Evolutionary conservation across 2,888 invertebrate genomes (phyloP).

Genomic region (Griposia aprilina): DNA sequence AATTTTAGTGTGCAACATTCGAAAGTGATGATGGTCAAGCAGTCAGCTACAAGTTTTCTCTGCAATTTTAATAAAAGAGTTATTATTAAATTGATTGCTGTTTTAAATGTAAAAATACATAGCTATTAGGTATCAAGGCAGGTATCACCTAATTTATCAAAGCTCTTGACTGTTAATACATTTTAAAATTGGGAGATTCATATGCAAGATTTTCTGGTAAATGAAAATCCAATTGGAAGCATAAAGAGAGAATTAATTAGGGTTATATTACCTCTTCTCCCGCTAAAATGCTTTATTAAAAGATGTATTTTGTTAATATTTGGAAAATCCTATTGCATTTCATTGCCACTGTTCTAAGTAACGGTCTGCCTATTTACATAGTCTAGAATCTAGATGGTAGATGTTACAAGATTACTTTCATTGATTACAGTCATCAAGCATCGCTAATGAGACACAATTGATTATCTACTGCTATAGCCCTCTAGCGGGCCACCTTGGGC

Average conservation of each 20-base stretch:
- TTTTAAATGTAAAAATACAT: neutral
- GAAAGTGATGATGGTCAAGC: conserved; percentile 2
- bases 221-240: conserved; percentile 7
- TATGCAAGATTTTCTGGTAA: neutral
- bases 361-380: no score
- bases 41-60: neutral
- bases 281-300: neutral
- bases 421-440: neutral
- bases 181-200: neutral
- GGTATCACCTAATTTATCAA: neutral
- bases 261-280: neutral
- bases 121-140: no score
- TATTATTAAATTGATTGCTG: neutral
- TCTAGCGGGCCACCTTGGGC: no score
- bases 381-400: no score
- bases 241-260: neutral
- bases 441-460: no score
- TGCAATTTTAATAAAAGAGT: neutral
- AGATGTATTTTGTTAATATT: neutral
- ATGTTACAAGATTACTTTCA: neutral
- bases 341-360: neutral
- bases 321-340: neutral
- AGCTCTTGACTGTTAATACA: no score
- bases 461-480: no score
- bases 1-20: neutral